Evolutionary conservation across 2,888 invertebrate species (phyloP).

Genomic region (Julus scanicus): DNA sequence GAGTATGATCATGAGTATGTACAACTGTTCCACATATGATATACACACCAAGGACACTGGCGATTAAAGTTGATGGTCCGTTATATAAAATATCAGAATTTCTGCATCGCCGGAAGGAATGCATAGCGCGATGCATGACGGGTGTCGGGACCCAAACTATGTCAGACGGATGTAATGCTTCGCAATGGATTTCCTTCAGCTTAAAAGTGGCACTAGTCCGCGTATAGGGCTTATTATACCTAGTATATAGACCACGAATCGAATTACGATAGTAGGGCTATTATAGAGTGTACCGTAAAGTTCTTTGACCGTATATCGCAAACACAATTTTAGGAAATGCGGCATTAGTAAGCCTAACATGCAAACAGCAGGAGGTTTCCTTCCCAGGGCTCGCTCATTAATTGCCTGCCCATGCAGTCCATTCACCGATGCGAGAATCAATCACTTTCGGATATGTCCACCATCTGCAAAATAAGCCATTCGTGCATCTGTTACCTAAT

Average conservation of each 20-base stretch:
- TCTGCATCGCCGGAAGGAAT: conserved; percentile 34
- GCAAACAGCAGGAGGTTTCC: conserved; percentile 28
- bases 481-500: conserved; percentile 26
- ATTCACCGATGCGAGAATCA: conserved; percentile 6
- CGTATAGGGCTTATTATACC: background rate
- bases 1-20: no score
- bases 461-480: conserved; percentile 34
- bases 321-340: conserved; percentile 5
- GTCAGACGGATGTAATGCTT: conserved; percentile 5
- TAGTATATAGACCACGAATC: background rate
- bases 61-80: no score
- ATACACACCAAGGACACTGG: no score
- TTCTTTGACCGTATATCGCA: conserved; percentile 36
- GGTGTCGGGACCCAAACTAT: background rate
- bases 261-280: conserved; percentile 5
- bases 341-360: background rate
- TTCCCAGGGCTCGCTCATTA: conserved; percentile 35
- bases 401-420: background rate
- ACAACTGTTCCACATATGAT: no score
- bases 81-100: background rate
- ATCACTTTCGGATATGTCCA: conserved; percentile 14
- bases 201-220: background rate
- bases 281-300: background rate
- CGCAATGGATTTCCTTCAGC: background rate
- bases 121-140: background rate